A percentile compares a stretch with the other conserved stretches of the same genome.
phyloP scores from a whole-genome alignment of 2,888 invertebrate species.

The Ophraella communa region DNA sequence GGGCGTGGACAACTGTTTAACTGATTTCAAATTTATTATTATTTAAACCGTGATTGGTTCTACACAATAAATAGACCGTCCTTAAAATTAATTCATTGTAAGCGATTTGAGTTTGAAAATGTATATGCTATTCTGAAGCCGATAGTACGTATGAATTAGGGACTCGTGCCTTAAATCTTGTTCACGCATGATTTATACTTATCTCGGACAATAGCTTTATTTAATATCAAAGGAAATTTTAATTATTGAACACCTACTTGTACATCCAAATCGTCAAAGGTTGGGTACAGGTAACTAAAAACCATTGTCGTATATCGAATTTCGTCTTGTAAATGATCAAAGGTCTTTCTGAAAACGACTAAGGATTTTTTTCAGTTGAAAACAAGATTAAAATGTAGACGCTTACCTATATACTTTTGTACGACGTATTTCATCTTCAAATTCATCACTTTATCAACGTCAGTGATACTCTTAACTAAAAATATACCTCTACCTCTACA shows the following conservation, averaged over 20 bases:
- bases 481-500: conserved; percentile 91
- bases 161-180: too few species aligned
- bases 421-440: conserved; percentile 85
- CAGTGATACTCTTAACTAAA: conserved; percentile 83
- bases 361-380: conserved; percentile 36
- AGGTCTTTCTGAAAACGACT: conserved; percentile 76
- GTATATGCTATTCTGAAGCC: too few species aligned
- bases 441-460: conserved; percentile 76
- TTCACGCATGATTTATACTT: too few species aligned
- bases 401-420: conserved; percentile 92
- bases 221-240: too few species aligned
- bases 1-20: too few species aligned
- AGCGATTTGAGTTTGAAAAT: too few species aligned
- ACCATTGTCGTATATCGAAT: conserved; percentile 96
- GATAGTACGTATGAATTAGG: too few species aligned
- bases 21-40: too few species aligned
- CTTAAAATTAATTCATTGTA: too few species aligned
- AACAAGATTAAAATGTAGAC: background rate
- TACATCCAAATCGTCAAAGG: conserved; percentile 93
- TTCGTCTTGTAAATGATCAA: conserved; percentile 88
- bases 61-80: too few species aligned
- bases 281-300: conserved; percentile 87
- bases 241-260: conserved; percentile 64
- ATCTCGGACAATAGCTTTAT: too few species aligned
- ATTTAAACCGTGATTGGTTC: too few species aligned